Conservation (phyloP, 2,888 invertebrate genomes). For the Pandemis heparana region DNA sequence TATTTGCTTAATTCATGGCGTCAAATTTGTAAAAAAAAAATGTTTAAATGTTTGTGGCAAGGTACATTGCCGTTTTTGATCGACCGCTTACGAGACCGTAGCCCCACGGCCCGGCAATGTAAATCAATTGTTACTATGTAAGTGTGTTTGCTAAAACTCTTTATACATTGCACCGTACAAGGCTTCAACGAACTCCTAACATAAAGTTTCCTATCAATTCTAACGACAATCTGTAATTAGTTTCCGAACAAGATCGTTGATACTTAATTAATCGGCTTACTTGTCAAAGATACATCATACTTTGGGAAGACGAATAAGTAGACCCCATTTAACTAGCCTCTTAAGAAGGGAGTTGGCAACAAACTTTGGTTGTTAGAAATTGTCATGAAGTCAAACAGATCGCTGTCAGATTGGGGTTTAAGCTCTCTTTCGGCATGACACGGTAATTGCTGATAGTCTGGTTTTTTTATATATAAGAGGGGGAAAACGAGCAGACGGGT, state of each 20-base stretch:
- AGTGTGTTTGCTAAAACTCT: too few species aligned
- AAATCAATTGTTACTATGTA: too few species aligned
- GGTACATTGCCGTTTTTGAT: too few species aligned
- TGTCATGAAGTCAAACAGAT: constrained; percentile 11
- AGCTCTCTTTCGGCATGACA: neutral
- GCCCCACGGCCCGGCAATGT: too few species aligned
- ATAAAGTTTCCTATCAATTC: neutral
- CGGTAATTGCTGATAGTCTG: neutral
- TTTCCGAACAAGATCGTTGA: neutral
- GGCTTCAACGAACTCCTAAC: too few species aligned
- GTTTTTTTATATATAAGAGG: too few species aligned
- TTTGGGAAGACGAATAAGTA: neutral
- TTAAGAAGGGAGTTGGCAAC: neutral
- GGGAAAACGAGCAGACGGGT: too few species aligned
- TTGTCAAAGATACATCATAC: constrained; percentile 1
- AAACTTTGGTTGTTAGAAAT: constrained; percentile 16
- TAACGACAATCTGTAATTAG: neutral
- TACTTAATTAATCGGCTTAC: neutral
- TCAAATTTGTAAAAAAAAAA: too few species aligned
- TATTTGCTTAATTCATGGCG: too few species aligned
- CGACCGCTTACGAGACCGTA: too few species aligned
- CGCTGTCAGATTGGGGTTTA: neutral
- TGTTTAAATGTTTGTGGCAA: too few species aligned
- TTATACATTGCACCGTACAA: too few species aligned
- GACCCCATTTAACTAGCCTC: neutral